Percentiles rank a stretch among this genome's conserved stretches.
phyloP scores from a whole-genome alignment of 1,140 invertebrate species.

The Aphelinus certus region DNA sequence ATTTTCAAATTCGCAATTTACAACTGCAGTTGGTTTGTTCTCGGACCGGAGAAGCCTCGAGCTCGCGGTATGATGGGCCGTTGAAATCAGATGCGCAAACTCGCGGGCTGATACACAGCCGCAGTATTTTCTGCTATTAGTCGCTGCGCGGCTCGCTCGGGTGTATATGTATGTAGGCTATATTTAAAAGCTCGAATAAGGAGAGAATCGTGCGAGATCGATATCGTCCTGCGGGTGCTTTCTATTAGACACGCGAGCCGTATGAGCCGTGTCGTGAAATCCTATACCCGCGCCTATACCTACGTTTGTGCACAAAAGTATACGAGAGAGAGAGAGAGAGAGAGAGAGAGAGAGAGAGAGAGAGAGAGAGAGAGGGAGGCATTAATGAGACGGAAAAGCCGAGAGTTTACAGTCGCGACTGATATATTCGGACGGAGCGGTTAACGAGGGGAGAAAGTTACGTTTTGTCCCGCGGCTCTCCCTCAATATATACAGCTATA shows the following conservation, averaged over 20 bases:
- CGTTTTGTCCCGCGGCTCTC: conserved; percentile 16
- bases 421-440: neutral
- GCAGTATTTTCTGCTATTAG: neutral
- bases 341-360: conserved; percentile 16
- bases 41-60: too few relatives aligned
- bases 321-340: conserved; percentile 26
- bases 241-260: conserved; percentile 3
- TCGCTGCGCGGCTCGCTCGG: neutral
- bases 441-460: conserved; percentile 39
- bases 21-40: too few relatives aligned
- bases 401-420: neutral
- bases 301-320: conserved; percentile 27
- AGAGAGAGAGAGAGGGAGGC: conserved; percentile 20
- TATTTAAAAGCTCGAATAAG: conserved; percentile 35
- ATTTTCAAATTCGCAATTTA: too few relatives aligned
- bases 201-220: conserved; percentile 35
- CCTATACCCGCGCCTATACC: conserved; percentile 13
- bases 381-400: conserved; percentile 33
- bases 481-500: too few relatives aligned
- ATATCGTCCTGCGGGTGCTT: conserved; percentile 20
- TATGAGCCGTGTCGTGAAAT: conserved; percentile 23
- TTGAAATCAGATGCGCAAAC: too few relatives aligned
- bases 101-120: too few relatives aligned
- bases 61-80: too few relatives aligned
- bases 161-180: neutral